These are phyloP conservation scores for Marasmarcha lunaedactyla DNA, from an alignment of 2,888 invertebrate species.

Conservation along the genomic window DNA sequence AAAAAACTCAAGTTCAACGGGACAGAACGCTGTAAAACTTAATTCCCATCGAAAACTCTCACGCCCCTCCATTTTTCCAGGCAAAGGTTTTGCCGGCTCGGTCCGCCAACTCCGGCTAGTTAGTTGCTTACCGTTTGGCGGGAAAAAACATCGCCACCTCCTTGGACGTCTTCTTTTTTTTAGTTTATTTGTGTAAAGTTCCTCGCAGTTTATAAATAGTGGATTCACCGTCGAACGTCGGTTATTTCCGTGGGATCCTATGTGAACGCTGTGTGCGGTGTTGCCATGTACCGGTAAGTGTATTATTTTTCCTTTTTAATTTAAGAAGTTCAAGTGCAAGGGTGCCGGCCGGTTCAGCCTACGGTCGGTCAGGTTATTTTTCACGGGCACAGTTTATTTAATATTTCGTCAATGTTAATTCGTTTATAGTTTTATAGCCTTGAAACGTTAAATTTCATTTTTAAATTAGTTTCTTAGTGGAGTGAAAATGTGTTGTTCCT, in stretches of 20 bases:
- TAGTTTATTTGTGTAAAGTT: neutral
- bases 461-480: too few species aligned
- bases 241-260: constrained; percentile 21
- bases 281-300: constrained; percentile 55
- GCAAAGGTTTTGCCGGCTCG: neutral
- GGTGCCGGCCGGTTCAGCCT: neutral
- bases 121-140: constrained; percentile 22
- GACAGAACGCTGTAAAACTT: neutral
- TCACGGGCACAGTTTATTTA: neutral
- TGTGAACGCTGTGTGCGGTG: constrained; percentile 20
- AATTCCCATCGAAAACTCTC: constrained; percentile 11
- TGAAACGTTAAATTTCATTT: too few species aligned
- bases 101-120: neutral
- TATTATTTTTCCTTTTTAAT: constrained; percentile 21
- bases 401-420: too few species aligned
- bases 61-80: constrained; percentile 21
- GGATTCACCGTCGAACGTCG: constrained; percentile 27
- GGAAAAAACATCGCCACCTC: constrained; percentile 21
- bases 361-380: neutral
- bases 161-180: neutral
- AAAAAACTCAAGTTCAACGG: neutral
- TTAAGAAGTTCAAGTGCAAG: constrained; percentile 16
- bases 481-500: too few species aligned
- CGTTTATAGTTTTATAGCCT: too few species aligned
- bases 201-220: constrained; percentile 39